Evolutionary conservation across 2,797 vertebrate species (phyloP).

Genomic region (Molossus alvarezi): DNA sequence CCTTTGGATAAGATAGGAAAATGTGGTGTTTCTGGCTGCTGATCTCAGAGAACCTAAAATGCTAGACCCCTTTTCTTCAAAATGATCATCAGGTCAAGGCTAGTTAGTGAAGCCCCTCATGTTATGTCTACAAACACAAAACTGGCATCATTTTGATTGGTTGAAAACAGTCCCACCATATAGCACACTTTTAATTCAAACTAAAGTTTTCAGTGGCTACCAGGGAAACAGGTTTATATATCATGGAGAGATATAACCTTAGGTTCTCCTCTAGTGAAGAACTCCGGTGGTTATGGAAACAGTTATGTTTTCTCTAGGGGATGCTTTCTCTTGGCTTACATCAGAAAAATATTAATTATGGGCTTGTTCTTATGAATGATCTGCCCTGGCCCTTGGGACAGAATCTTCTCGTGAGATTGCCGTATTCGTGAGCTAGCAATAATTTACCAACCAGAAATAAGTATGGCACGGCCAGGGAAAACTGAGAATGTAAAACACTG

Average conservation of each 20-base stretch:
- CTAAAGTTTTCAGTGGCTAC: background rate
- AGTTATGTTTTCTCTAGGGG: background rate
- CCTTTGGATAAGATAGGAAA: slow-evolving; percentile 8
- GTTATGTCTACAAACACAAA: background rate
- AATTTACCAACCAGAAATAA: background rate
- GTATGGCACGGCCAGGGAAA: background rate
- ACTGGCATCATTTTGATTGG: background rate
- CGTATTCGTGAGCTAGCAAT: background rate
- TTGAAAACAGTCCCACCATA: background rate
- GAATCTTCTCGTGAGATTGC: background rate
- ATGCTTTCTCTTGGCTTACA: background rate
- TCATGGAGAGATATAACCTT: background rate
- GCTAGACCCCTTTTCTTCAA: background rate
- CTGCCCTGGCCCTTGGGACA: background rate
- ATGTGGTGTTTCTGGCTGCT: background rate
- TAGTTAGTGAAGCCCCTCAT: background rate
- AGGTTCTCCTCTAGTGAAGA: background rate
- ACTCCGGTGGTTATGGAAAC: background rate
- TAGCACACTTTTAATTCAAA: slow-evolving; percentile 35
- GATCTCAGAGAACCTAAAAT: slow-evolving; percentile 10
- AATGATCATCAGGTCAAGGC: background rate
- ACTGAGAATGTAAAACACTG: background rate
- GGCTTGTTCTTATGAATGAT: background rate
- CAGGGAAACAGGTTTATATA: background rate
- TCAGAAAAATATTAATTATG: background rate